Evolutionary conservation across 2,113 vertebrate species (phyloP), one percentile per base, ranked within the genome.

Genomic region (Anarrhichthys ocellatus): DNA sequence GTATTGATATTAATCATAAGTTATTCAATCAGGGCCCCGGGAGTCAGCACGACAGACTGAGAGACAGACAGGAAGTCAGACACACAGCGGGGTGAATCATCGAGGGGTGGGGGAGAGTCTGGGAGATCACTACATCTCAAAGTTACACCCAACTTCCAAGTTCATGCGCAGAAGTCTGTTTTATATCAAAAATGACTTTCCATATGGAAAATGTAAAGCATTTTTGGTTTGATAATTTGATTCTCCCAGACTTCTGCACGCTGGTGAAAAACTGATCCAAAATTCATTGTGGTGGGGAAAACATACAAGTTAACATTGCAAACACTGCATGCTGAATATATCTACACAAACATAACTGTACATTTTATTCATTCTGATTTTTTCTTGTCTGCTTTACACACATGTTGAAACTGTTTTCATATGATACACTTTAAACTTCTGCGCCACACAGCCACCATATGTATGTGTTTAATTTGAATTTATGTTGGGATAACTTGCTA

Each of bases 1-100:
- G 72, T 92, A 91, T 91, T 91, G 91, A 93, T 94, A 92, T 94
- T 89, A 93, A 93, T 93, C 91, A 94, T 91, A 89, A 91, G 91
- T 91, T 94, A 92, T 93, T 94, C 91, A 93, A 92, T 90, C 90
- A 82, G 75, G 78, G 80, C 86, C 77, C 64, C 67, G 18, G 83
- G 81, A 89, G 79, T 75, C 76, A 67, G 58, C 78, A 44, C 62
- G 73, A 82, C 72, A 72, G 78, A 83, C 71, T 54, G 82, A 83
- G 62, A 83, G 81, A 81, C 73, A 62, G 76, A 68, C 67, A 76
- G 63, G 38, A 80, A 80, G 56, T 54, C 78, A 87, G 67, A 29
- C 58, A 75, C 9, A 42, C 73, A 91, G 70, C 76, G 77, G 78
- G 71, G 87, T 92, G 90, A 93, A 83, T 92, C 85, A 88, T 87